Base-by-base conservation (phyloP, 2,888 invertebrate genomes). In the Agriopis marginaria region DNA sequence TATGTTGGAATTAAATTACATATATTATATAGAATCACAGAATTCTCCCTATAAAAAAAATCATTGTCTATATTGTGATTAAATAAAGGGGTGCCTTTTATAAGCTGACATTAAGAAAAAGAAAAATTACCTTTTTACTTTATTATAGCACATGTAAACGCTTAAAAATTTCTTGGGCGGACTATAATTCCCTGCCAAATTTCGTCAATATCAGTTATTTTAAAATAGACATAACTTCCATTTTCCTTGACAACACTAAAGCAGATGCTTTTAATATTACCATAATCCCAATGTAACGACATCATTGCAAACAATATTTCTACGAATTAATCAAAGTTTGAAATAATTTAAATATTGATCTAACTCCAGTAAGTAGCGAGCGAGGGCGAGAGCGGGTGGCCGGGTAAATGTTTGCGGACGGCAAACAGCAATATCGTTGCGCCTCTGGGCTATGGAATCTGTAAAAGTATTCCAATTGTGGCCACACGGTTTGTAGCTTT, bases 241-340 rank as follows among this genome's bases (percentile, higher is more conserved):
- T 12, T 45, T 45, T 45, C 45, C 45, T 45, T 10, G 3, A 6
- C 12, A 12, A 47, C 4, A 47, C 0, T 12, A 47, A n/a, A 12
- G 47, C n/a, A 6, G 12, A 11, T 7, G 8, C 2, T 10, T 7
- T 47, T 49, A 7, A 49, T 49, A 14, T 49, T 49, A 80, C 76
- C 77, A 80, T 88, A 88, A 89, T 87, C 84, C 78, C 66, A 74
- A 74, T 73, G 74, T 71, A 75, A 84, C 84, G 87, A 92, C 90
- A 92, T 92, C 93, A 92, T 73, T 85, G 90, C 79, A 92, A 93
- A 94, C 91, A 94, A 86, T 89, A 88, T 88, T 82, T 89, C 88
- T 88, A 88, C 87, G 86, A 93, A 93, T 94, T 94, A 94, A 94
- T 94, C 91, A 93, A 93, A 93, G 90, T 93, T 93, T 91, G 84